Evolutionary conservation across 2,888 invertebrate genomes (phyloP), one percentile per base, ranked within the genome.

Genomic region (Clusia tigrina): DNA sequence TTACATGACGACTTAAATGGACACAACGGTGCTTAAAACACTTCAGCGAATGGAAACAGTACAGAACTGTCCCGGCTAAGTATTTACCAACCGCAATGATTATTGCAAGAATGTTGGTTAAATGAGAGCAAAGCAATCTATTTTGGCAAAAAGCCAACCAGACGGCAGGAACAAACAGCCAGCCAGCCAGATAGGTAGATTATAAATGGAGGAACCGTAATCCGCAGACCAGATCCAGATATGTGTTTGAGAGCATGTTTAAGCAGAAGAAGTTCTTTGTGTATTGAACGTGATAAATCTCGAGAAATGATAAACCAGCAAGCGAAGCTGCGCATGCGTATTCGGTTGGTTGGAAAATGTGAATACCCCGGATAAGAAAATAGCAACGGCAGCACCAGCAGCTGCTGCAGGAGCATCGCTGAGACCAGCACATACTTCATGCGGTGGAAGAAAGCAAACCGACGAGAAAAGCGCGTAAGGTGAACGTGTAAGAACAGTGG

Each of bases 51-150:
- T 15, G 48, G 32, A 32, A 32, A 32, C 6, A 32, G n/a, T n/a
- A 6, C 6, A 32, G 12, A 32, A 32, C 32, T 48, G 18, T 48
- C 20, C 22, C 48, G 48, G 3, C 15, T 15, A 48, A 48, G 15
- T 18, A 22, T 48, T 18, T 22, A 48, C 48, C 48, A 48, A 3
- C 48, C 48, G 48, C 48, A 48, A 18, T 18, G 48, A 48, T 20
- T 6, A 48, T 48, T 6, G 6, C 6, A 9, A 12, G 32, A 32
- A 32, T 12, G 12, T 32, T 9, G 6, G 6, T 9, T 26, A 58
- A 60, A 60, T 46, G 62, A 57, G 62, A 62, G 58, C 62, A 58
- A 62, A 62, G 46, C 57, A 54, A 57, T 62, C n/a, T 32, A 26
- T 20, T 20, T 24, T 20, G 20, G 48, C 54, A 18, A 15, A 23